A percentile compares a stretch with the other conserved stretches of the same genome.
Conservation (phyloP, 2,888 invertebrate species). For the Adineta ricciae region DNA sequence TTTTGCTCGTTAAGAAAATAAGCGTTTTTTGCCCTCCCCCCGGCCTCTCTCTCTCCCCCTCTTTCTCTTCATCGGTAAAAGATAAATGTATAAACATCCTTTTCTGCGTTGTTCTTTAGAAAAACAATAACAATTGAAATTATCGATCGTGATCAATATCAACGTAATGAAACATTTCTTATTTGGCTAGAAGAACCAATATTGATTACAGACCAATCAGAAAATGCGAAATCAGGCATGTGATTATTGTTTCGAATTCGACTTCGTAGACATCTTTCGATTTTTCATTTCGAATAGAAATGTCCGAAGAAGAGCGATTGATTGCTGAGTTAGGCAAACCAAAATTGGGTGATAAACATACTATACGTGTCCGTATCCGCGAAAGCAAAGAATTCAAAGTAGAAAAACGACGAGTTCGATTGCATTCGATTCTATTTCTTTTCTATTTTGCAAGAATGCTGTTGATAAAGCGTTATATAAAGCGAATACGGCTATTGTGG, state of each 20-base stretch:
- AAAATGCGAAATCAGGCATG: not conserved
- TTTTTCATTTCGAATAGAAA: not conserved
- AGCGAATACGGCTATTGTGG: slow-evolving; percentile 77
- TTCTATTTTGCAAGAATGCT: slow-evolving; percentile 80
- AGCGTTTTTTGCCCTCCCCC: slow-evolving; percentile 13
- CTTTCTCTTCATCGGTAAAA: slow-evolving; percentile 28
- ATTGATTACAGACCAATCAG: slow-evolving; percentile 32
- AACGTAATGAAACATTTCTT: slow-evolving; percentile 84
- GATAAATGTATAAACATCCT: slow-evolving; percentile 34
- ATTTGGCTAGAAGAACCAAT: slow-evolving; percentile 76
- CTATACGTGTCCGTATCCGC: slow-evolving; percentile 78
- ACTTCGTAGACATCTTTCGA: not conserved
- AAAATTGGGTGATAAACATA: slow-evolving; percentile 72
- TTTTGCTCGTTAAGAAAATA: not conserved
- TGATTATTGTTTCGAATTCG: not conserved
- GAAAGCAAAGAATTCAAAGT: slow-evolving; percentile 99
- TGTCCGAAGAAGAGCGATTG: slow-evolving; percentile 45
- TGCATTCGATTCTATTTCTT: no score
- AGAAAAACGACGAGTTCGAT: no score
- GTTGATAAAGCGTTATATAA: slow-evolving; percentile 95
- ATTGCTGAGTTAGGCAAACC: slow-evolving; percentile 69
- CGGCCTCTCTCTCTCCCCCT: no score
- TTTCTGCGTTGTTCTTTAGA: slow-evolving; percentile 58
- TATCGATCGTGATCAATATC: slow-evolving; percentile 91
- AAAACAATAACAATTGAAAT: slow-evolving; percentile 74